These are phyloP conservation scores for Cecropterus lyciades DNA, from an alignment of 1,140 invertebrate species.

Conservation along the genomic window DNA sequence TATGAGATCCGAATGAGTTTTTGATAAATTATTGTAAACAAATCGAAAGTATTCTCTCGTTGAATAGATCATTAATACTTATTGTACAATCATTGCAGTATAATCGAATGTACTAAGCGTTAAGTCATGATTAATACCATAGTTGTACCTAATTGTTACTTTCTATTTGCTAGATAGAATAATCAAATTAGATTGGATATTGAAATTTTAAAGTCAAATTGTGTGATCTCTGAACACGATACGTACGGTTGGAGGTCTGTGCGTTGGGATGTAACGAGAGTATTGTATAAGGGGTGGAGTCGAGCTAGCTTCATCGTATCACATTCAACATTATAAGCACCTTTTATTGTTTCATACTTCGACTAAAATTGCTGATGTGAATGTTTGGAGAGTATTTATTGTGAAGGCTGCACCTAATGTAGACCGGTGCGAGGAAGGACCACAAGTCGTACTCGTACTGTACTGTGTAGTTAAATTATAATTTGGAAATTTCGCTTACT, in stretches of 20 bases:
- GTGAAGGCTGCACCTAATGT: constrained; percentile 49
- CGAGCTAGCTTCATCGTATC: constrained; percentile 40
- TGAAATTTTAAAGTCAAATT: constrained; percentile 65
- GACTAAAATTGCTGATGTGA: constrained; percentile 48
- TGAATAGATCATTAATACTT: constrained; percentile 72
- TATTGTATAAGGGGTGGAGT: constrained; percentile 33
- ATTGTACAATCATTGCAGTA: constrained; percentile 74
- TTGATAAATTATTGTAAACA: constrained; percentile 76
- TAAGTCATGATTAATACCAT: constrained; percentile 73
- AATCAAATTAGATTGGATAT: constrained; percentile 82
- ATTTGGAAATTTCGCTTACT: constrained; percentile 75
- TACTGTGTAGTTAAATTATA: constrained; percentile 73
- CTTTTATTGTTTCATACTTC: constrained; percentile 54
- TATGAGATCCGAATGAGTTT: constrained; percentile 56
- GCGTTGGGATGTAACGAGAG: constrained; percentile 7
- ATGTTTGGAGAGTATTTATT: constrained; percentile 57
- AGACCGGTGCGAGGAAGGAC: constrained; percentile 35
- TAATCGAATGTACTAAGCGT: constrained; percentile 73
- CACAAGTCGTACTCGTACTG: constrained; percentile 36
- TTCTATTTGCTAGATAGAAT: constrained; percentile 84
- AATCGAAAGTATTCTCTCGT: constrained; percentile 68
- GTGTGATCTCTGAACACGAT: constrained; percentile 64
- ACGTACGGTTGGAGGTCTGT: constrained; percentile 16
- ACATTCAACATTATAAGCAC: constrained; percentile 50
- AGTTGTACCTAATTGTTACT: constrained; percentile 83